Base-by-base conservation (phyloP, 2,797 vertebrate genomes). In the Xyrichtys novacula region DNA sequence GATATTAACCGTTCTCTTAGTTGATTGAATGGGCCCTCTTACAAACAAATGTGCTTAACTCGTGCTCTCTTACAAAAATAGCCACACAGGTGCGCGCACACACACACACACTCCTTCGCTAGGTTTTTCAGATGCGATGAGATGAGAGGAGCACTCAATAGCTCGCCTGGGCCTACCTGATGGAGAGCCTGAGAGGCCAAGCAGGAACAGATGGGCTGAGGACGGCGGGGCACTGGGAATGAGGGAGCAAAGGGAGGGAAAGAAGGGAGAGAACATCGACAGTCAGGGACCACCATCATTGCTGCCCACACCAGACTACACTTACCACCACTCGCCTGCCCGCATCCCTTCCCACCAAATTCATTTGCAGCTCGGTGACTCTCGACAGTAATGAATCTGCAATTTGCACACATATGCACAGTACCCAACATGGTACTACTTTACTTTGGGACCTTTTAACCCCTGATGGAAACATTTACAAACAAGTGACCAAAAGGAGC, bases 281-380 rank as follows among this genome's bases (percentile, higher is more conserved):
- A 90, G 80, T 85, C 76, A 85, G 82, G 81, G 94, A 94, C 94
- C 94, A 95, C 93, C 94, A 93, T 94, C 93, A 90, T 76, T 83
- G 91, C 89, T 91, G 78, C 92, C 90, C 91, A 86, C 91, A 93
- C 86, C 87, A 91, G 80, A 87, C 85, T 87, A 79, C 82, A 88
- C 78, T 91, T 81, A 88, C 83, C 85, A 78, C 85, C 69, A 80
- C 72, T 79, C 50, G 42, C 57, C 49, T 50, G 40, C 68, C 67
- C 46, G 50, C 78, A 65, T 72, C 78, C 82, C 78, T 82, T 80
- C 83, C 79, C 78, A 89, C 86, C 86, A 88, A 90, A 92, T 90
- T 91, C 83, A 89, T 93, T 91, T 91, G 86, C 85, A 92, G 85
- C 28, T 61, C 75, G 74, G 77, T 80, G 88, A 92, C 90, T 86